These are phyloP conservation scores for Scaptomyza cyrtandrae DNA, from an alignment of 2,888 invertebrate genomes.

Conservation along the genomic window DNA sequence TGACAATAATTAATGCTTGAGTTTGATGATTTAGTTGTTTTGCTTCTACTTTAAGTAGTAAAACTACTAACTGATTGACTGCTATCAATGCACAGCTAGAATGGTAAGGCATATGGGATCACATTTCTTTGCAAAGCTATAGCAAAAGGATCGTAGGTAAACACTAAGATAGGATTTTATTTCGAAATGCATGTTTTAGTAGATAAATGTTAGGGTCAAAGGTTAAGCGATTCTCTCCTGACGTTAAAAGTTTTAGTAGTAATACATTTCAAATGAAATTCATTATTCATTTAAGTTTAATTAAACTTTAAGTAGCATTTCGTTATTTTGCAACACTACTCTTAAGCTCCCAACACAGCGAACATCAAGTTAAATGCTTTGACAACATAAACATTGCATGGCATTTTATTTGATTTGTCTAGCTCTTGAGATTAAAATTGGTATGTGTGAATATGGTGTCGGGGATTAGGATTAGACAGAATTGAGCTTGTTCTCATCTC, in stretches of 20 bases:
- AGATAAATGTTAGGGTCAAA: too few species aligned
- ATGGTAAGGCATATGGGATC: background rate
- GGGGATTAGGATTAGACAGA: slow-evolving; percentile 1
- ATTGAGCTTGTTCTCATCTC: slow-evolving; percentile 34
- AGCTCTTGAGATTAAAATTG: background rate
- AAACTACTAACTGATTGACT: background rate
- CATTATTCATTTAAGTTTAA: too few species aligned
- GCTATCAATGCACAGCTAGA: background rate
- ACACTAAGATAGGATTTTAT: too few species aligned
- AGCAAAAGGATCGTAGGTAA: too few species aligned
- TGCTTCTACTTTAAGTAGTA: background rate
- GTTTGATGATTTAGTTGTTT: background rate
- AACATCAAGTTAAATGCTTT: slow-evolving; percentile 20
- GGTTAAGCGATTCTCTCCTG: too few species aligned
- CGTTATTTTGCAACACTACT: background rate
- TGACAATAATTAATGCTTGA: slow-evolving; percentile 46
- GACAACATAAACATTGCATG: slow-evolving; percentile 30
- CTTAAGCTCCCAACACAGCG: background rate
- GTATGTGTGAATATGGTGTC: background rate
- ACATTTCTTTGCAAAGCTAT: too few species aligned
- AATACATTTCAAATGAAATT: too few species aligned
- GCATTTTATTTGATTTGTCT: slow-evolving; percentile 45
- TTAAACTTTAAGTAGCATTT: too few species aligned
- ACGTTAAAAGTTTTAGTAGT: too few species aligned
- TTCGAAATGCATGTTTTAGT: too few species aligned